Evolutionary conservation across 2,797 vertebrate species (phyloP).

Genomic region (Danio aesculapii): DNA sequence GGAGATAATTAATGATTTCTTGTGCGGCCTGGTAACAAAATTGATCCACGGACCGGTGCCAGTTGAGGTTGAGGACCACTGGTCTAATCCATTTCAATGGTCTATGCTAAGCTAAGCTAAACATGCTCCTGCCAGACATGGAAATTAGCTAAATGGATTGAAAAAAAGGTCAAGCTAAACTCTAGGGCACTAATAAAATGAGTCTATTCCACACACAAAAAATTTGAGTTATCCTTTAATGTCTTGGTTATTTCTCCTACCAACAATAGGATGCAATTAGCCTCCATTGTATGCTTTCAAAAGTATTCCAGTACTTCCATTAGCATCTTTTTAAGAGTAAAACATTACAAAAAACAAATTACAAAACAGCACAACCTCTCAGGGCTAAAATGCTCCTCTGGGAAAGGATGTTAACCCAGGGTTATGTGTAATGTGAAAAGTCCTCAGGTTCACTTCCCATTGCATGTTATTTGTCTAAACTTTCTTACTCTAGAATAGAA

Average conservation of each 20-base stretch:
- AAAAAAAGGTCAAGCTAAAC: no score
- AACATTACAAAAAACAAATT: constrained; percentile 3
- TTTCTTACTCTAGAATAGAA: constrained; percentile 3
- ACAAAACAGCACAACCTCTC: background rate
- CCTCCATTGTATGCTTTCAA: background rate
- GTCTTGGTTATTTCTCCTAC: background rate
- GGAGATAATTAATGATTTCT: no score
- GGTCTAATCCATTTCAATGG: no score
- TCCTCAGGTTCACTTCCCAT: constrained; percentile 20
- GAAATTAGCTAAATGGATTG: no score
- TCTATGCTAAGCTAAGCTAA: no score
- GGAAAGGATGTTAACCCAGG: constrained; percentile 26
- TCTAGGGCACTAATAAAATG: no score
- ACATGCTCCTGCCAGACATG: no score
- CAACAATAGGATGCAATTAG: background rate
- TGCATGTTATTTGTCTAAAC: constrained; percentile 14
- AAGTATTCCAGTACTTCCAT: constrained; percentile 4
- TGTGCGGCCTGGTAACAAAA: no score
- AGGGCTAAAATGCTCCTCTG: constrained; percentile 15
- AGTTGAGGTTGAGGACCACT: no score
- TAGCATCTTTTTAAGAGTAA: background rate
- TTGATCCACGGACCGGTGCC: no score
- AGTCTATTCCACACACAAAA: no score
- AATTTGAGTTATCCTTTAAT: no score
- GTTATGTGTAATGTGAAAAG: constrained; percentile 18